These are phyloP conservation scores for Drosophila atroscutellata DNA, from an alignment of 2,888 invertebrate genomes.

Conservation along the genomic window DNA sequence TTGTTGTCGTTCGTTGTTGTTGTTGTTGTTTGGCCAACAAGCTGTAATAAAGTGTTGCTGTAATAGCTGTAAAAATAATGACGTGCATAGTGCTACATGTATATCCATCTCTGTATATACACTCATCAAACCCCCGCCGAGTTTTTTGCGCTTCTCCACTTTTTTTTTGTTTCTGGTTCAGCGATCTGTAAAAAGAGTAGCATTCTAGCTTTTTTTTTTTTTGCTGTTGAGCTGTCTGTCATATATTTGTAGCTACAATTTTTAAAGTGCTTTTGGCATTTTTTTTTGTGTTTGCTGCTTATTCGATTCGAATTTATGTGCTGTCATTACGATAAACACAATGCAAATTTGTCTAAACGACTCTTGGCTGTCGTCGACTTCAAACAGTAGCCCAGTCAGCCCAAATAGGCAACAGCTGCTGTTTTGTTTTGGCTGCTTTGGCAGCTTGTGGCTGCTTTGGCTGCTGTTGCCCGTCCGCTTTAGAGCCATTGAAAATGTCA, in stretches of 20 bases:
- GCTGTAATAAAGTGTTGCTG: constrained; percentile 42
- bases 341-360: constrained; percentile 48
- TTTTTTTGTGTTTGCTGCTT: constrained; percentile 24
- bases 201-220: constrained; percentile 14
- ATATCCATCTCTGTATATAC: neutral
- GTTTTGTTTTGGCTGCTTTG: constrained; percentile 3
- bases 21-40: constrained; percentile 60
- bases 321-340: constrained; percentile 28
- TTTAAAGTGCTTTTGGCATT: constrained; percentile 5
- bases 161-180: constrained; percentile 57
- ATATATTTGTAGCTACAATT: constrained; percentile 2
- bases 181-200: constrained; percentile 34
- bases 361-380: constrained; percentile 46
- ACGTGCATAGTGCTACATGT: constrained; percentile 40
- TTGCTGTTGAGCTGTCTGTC: constrained; percentile 16
- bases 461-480: constrained; percentile 19
- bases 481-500: constrained; percentile 74
- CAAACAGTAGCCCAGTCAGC: constrained; percentile 67
- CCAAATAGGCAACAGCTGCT: constrained; percentile 62
- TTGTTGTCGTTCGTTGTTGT: neutral
- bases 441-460: constrained; percentile 7
- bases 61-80: constrained; percentile 61
- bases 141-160: constrained; percentile 2
- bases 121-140: neutral
- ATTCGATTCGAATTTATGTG: constrained; percentile 36